phyloP scores from a whole-genome alignment of 2,888 invertebrate genomes.

The Griposia aprilina region DNA sequence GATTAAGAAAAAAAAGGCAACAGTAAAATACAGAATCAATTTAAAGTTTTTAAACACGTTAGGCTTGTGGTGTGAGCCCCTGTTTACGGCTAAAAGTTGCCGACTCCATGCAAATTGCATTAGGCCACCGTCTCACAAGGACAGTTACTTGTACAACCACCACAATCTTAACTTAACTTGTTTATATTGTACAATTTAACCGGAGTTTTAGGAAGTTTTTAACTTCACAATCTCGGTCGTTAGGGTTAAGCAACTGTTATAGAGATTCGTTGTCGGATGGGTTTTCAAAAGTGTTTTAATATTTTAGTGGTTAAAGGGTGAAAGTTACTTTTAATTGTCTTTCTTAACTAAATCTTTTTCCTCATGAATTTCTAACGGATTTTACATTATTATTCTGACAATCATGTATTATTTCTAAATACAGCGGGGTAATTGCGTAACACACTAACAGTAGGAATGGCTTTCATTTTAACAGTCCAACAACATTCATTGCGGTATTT shows the following conservation, averaged over 20 bases:
- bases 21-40: constrained; percentile 69
- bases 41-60: constrained; percentile 68
- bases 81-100: constrained; percentile 68
- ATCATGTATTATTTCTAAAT: no score
- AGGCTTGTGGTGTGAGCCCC: constrained; percentile 60
- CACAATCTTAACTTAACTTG: constrained; percentile 69
- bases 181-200: constrained; percentile 69
- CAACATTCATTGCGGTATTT: no score
- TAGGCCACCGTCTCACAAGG: constrained; percentile 64
- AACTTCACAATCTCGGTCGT: constrained; percentile 56
- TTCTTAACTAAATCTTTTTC: not conserved
- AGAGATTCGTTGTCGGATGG: constrained; percentile 36
- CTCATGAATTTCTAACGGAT: not conserved
- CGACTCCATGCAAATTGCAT: constrained; percentile 71
- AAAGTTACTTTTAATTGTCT: constrained; percentile 18
- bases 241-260: constrained; percentile 42
- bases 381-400: not conserved
- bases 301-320: constrained; percentile 21
- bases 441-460: no score
- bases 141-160: constrained; percentile 57
- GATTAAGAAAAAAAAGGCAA: constrained; percentile 59
- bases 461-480: no score
- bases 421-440: no score
- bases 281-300: constrained; percentile 36
- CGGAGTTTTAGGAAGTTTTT: constrained; percentile 64